Evolutionary conservation across 2,113 vertebrate genomes (phyloP).

Genomic region (Engystomops pustulosus): DNA sequence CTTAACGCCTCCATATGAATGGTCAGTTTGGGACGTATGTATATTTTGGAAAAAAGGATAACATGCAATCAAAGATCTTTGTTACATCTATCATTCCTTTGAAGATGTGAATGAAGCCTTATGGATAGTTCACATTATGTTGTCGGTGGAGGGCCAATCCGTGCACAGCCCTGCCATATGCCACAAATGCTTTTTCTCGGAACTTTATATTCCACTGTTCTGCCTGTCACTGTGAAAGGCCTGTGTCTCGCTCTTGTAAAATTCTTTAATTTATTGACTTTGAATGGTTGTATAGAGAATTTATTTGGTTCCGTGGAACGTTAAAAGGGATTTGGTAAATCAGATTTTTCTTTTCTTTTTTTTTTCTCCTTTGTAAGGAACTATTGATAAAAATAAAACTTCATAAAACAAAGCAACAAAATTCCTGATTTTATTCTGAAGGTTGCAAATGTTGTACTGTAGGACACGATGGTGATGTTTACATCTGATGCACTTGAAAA

Average conservation of each 20-base stretch:
- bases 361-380: constrained; percentile 57
- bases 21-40: not conserved
- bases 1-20: not conserved
- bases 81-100: not conserved
- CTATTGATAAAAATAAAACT: constrained; percentile 49
- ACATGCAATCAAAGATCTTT: too few relatives aligned
- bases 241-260: constrained; percentile 52
- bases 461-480: not conserved
- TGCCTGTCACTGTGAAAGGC: constrained; percentile 57
- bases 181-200: constrained; percentile 51
- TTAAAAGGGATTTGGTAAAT: constrained; percentile 50
- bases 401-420: not conserved
- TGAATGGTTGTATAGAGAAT: constrained; percentile 49
- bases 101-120: not conserved
- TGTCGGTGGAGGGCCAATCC: constrained; percentile 14
- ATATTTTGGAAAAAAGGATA: too few relatives aligned
- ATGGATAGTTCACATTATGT: constrained; percentile 17
- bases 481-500: not conserved
- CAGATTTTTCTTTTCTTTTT: constrained; percentile 40
- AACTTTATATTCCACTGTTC: constrained; percentile 29
- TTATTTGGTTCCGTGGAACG: constrained; percentile 50
- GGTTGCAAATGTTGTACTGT: not conserved
- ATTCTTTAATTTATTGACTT: constrained; percentile 57
- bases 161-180: constrained; percentile 14
- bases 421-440: not conserved